These are phyloP conservation scores for Trachythela sp. DNA, from an alignment of 64 coral and sea anemone species.

Conservation along the genomic window DNA sequence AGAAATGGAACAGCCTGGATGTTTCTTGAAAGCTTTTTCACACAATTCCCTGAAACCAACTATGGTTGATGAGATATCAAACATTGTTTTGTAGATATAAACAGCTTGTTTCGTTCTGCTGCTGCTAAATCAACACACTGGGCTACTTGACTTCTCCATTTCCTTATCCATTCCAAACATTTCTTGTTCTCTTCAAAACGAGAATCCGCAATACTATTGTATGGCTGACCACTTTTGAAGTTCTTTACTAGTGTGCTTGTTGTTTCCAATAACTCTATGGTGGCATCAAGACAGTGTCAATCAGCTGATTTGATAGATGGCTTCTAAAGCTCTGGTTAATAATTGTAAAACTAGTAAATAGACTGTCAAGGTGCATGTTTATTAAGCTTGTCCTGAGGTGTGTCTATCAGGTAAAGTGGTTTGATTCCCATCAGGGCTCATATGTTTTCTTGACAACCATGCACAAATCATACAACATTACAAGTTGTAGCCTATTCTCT, in stretches of 20 bases:
- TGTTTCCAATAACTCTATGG: conserved; percentile 1
- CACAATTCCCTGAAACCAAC: conserved; percentile 37
- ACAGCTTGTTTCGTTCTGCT: not conserved
- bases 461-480: too few species aligned
- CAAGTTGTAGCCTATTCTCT: too few species aligned
- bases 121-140: not conserved
- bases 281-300: not conserved
- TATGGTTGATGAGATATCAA: conserved; percentile 25
- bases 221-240: not conserved
- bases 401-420: too few species aligned
- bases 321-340: not conserved
- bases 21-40: not conserved
- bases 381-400: too few species aligned
- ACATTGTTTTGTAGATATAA: conserved; percentile 14
- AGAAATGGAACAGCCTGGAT: not conserved
- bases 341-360: too few species aligned
- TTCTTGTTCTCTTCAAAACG: conserved; percentile 22
- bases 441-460: too few species aligned
- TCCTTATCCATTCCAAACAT: conserved; percentile 12
- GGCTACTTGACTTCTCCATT: conserved; percentile 6
- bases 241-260: conserved; percentile 27
- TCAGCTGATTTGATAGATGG: not conserved
- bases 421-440: too few species aligned
- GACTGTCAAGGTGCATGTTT: too few species aligned
- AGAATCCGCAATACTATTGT: not conserved